These are phyloP conservation scores for Drosophila quadrilineata DNA, from an alignment of 1,140 invertebrate genomes.

Conservation along the genomic window DNA sequence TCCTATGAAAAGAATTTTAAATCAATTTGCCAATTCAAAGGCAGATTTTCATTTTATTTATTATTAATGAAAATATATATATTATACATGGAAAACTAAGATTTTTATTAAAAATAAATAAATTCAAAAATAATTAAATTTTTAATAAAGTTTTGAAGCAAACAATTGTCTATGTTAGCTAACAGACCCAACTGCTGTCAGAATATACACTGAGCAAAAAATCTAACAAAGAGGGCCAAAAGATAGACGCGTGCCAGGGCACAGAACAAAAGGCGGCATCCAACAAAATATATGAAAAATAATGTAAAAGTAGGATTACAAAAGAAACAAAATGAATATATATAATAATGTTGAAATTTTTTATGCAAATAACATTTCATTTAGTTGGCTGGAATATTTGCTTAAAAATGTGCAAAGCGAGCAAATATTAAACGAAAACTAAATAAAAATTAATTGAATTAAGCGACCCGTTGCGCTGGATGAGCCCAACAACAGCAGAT, in stretches of 20 bases:
- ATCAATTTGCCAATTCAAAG: too few species aligned
- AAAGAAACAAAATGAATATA: background rate
- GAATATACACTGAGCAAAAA: background rate
- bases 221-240: constrained; percentile 4
- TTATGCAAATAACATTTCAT: constrained; percentile 79
- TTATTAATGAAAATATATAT: too few species aligned
- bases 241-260: constrained; percentile 38
- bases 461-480: constrained; percentile 50
- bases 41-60: too few species aligned
- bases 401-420: constrained; percentile 69
- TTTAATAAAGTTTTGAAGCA: too few species aligned
- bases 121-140: too few species aligned
- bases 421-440: constrained; percentile 78
- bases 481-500: constrained; percentile 7
- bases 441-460: constrained; percentile 79
- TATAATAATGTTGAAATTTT: constrained; percentile 50
- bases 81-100: too few species aligned
- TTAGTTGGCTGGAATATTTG: constrained; percentile 69
- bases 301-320: background rate
- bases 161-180: too few species aligned
- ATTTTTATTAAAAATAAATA: background rate
- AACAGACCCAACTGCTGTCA: background rate
- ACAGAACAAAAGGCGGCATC: constrained; percentile 54
- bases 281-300: constrained; percentile 50
- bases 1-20: too few species aligned